Conservation (phyloP, 1,140 invertebrate species). For the Neodiprion lecontei region DNA sequence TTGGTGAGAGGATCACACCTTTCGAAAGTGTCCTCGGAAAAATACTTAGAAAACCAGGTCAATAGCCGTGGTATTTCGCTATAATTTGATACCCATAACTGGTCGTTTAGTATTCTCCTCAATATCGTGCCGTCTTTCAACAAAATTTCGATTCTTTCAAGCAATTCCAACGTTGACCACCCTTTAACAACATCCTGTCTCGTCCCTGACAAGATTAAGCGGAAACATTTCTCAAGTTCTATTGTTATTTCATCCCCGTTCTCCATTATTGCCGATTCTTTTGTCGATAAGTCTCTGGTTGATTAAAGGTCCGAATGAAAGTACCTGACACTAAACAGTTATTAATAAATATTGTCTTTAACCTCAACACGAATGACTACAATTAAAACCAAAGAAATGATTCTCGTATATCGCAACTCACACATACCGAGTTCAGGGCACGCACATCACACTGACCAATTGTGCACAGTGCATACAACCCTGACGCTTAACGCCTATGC, state of each 20-base stretch:
- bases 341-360: background rate
- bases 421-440: no score
- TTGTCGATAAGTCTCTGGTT: background rate
- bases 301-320: no score
- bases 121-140: constrained; percentile 26
- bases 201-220: constrained; percentile 34
- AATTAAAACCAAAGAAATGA: background rate
- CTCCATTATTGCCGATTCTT: background rate
- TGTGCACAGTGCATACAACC: no score
- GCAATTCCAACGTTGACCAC: constrained; percentile 37
- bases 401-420: background rate
- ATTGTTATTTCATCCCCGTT: background rate
- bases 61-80: constrained; percentile 39
- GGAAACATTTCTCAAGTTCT: constrained; percentile 25
- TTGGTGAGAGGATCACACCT: constrained; percentile 30
- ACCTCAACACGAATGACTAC: constrained; percentile 2
- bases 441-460: no score
- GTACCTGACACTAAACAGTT: no score
- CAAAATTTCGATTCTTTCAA: constrained; percentile 26
- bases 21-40: constrained; percentile 26
- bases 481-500: no score
- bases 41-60: constrained; percentile 40
- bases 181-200: constrained; percentile 32
- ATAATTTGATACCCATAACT: background rate
- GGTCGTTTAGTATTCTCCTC: constrained; percentile 33